Evolutionary conservation across 2,113 vertebrate species (phyloP), one percentile per base, ranked within the genome.

Genomic region (Rhea americana): DNA sequence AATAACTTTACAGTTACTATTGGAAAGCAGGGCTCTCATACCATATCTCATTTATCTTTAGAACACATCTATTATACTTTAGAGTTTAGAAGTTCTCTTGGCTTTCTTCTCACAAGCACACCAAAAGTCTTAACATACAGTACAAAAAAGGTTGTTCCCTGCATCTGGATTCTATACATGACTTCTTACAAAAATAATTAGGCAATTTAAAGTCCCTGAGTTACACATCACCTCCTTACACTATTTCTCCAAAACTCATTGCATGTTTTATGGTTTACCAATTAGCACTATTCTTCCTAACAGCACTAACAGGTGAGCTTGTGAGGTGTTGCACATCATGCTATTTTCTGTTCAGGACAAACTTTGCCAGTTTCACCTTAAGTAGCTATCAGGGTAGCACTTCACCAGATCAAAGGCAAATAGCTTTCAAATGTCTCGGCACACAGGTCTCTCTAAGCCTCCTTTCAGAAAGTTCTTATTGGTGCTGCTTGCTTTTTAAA

Each of bases 151-250:
- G 71, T 5, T 75, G 83, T 86, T 58, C 81, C 70, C 56, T 26
- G 11, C 51, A 41, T 43, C 70, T 68, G n/a, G 32, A 88, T 66
- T 53, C 70, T 53, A 48, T 4, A 85, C 41, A 28, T 16, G 13
- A 85, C 85, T 82, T 59, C 35, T 35, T 35, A 35, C 35, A 35
- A 35, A 84, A 83, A 45, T 45, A 75, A 66, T 28, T 19, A 53
- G 73, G 80, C 81, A 82, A 68, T 68, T 72, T 65, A 0, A 95
- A 94, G 78, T 96, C 96, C 96, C 96, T 95, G 95, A 96, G 93
- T 94, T 86, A 58, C 80, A 82, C 1, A 0, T 30, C 5, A 1
- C 39, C 43, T 59, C 61, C 39, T 90, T 41, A 70, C 5, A 65
- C 9, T 50, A 43, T 9, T 37, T 73, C 58, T 59, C 85, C 74